These are phyloP conservation scores for Arion vulgaris DNA, from an alignment of 1,140 invertebrate species.

Conservation along the genomic window DNA sequence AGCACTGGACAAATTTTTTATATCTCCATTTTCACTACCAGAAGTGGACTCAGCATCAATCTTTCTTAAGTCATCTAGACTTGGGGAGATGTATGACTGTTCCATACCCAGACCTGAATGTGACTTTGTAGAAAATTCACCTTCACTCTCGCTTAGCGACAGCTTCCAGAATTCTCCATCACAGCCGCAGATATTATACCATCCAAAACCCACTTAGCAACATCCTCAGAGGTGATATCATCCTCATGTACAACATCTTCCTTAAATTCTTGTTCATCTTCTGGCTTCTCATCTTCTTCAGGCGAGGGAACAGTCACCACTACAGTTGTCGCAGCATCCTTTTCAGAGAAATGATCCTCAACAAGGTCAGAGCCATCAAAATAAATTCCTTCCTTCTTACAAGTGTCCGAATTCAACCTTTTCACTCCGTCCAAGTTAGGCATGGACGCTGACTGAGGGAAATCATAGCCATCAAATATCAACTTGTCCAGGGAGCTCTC, in stretches of 20 bases:
- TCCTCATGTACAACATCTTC: neutral
- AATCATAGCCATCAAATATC: conserved; percentile 64
- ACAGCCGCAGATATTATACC: conserved; percentile 13
- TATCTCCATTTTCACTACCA: conserved; percentile 24
- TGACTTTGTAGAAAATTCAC: neutral
- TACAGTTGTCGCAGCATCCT: conserved; percentile 12
- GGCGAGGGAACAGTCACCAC: neutral
- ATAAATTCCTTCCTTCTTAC: conserved; percentile 69
- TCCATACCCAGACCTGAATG: conserved; percentile 8
- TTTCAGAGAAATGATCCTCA: conserved; percentile 46
- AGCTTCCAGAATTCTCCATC: neutral
- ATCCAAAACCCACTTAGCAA: conserved; percentile 28
- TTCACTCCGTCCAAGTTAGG: conserved; percentile 54
- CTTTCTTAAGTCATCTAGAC: conserved; percentile 19
- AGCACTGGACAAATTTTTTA: neutral
- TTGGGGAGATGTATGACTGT: conserved; percentile 24
- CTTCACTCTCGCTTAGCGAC: neutral
- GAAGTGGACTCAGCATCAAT: conserved; percentile 18
- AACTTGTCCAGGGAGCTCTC: conserved; percentile 65
- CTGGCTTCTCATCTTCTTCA: conserved; percentile 2
- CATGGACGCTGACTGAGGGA: conserved; percentile 45
- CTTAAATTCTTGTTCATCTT: neutral
- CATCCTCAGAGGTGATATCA: conserved; percentile 1
- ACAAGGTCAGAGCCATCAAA: conserved; percentile 59
- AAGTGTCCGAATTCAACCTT: conserved; percentile 67